Conservation (phyloP, 2,797 vertebrate genomes). For the Phalanger gymnotis region DNA sequence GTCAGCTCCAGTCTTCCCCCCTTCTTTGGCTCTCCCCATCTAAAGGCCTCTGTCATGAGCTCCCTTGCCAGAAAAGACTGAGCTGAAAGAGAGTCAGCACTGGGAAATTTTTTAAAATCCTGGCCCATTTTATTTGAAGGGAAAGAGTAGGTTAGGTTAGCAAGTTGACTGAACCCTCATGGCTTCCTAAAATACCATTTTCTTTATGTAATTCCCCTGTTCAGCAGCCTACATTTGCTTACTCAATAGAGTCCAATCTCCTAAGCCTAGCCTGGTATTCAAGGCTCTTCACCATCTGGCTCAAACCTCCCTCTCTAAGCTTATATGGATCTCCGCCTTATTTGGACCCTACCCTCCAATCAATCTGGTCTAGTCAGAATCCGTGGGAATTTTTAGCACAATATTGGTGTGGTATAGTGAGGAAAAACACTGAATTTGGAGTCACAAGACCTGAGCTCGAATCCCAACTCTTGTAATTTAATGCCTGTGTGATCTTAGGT, state of each 20-base stretch:
- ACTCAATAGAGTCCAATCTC: not conserved
- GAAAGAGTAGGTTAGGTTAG: not conserved
- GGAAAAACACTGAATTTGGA: not conserved
- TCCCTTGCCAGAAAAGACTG: not conserved
- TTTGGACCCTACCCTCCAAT: not conserved
- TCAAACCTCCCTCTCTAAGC: not conserved
- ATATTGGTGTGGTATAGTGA: not conserved
- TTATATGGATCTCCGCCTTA: not conserved
- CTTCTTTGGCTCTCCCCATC: rapidly evolving
- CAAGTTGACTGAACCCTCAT: not conserved
- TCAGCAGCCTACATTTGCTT: not conserved
- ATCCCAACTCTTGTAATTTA: not conserved
- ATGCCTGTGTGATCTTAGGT: not conserved
- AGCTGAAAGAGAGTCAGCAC: constrained; percentile 23
- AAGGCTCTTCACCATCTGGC: not conserved
- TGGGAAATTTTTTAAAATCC: constrained; percentile 4
- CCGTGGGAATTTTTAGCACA: not conserved
- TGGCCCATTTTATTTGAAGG: not conserved
- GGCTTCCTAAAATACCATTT: not conserved
- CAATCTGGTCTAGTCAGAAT: not conserved
- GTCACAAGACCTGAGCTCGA: not conserved
- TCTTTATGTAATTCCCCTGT: not conserved
- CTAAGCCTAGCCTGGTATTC: not conserved
- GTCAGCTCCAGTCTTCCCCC: not conserved
- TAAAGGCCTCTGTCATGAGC: not conserved